Evolutionary conservation across 1,140 invertebrate species (phyloP).

Genomic region (Protaetia brevitarsis): DNA sequence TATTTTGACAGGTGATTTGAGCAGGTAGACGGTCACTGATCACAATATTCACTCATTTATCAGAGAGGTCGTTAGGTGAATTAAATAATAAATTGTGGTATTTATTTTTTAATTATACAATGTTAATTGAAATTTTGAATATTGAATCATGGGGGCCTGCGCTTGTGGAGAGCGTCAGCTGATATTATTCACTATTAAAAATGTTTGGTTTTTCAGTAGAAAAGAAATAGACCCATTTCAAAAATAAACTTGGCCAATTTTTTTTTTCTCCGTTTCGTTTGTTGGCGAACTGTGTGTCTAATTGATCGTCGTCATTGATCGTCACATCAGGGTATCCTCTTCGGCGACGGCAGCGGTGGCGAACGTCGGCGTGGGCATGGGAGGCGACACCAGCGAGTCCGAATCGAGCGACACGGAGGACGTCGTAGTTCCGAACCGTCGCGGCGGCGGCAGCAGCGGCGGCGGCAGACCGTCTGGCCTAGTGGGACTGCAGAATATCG

Average conservation of each 20-base stretch:
- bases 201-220: too few relatives aligned
- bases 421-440: slow-evolving; percentile 35
- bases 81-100: too few relatives aligned
- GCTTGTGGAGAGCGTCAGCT: too few relatives aligned
- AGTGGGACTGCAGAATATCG: slow-evolving; percentile 58
- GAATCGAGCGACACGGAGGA: slow-evolving; percentile 46
- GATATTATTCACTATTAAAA: too few relatives aligned
- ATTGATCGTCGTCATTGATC: not conserved
- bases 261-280: not conserved
- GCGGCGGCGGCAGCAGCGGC: slow-evolving; percentile 19
- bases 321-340: not conserved
- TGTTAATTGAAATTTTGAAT: too few relatives aligned
- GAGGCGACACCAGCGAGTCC: slow-evolving; percentile 40
- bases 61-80: too few relatives aligned
- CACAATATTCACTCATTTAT: too few relatives aligned
- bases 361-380: slow-evolving; percentile 27
- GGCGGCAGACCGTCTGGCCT: slow-evolving; percentile 35
- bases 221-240: too few relatives aligned
- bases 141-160: too few relatives aligned
- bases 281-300: not conserved
- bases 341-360: not conserved
- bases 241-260: slow-evolving; percentile 29
- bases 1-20: too few relatives aligned
- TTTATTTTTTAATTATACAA: too few relatives aligned
- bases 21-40: too few relatives aligned